Evolutionary conservation across 2,797 vertebrate species (phyloP), one percentile per base, ranked within the genome.

Genomic region (Bufotes viridis): DNA sequence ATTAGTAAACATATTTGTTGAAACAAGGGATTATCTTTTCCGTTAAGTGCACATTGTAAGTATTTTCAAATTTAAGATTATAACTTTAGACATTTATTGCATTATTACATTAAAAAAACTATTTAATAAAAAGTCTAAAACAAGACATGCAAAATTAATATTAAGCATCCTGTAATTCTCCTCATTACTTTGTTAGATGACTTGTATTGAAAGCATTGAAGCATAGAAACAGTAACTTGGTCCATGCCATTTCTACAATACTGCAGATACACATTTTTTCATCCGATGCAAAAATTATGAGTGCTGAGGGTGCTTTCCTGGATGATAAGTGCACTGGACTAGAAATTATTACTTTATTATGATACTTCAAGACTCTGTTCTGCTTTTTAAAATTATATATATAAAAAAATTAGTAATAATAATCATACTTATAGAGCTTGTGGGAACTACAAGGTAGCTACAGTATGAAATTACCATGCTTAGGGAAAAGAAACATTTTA

Each of bases 321-420:
- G 86, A 90, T 65, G 90, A 89, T 90, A 93, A 93, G 24, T 82
- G 87, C 90, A 91, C 20, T 88, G 83, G 88, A 85, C 90, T 93
- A 93, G 91, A 95, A 94, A 94, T 93, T 92, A 93, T 92, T 84
- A 89, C 91, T 93, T 93, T 91, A 92, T 94, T 93, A 91, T 81
- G 20, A 85, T 89, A 90, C 75, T 87, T 92, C 81, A 92, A 91
- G 87, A 87, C 80, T 53, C 79, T 82, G 78, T 90, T 89, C 84
- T 92, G 17, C 58, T 88, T 22, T 92, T 93, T 91, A 60, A 93
- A 90, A 89, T 91, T 91, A 87, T 78, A 82, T 85, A n/a, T 86
- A n/a, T 89, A 91, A 91, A 92, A 85, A 0, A 0, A 42, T 34
- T 87, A 58, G 85, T 91, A 89, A 90, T 91, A 92, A 91, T 78